Evolutionary conservation across 2,113 vertebrate genomes (phyloP).

Genomic region (Enhydra lutris): DNA sequence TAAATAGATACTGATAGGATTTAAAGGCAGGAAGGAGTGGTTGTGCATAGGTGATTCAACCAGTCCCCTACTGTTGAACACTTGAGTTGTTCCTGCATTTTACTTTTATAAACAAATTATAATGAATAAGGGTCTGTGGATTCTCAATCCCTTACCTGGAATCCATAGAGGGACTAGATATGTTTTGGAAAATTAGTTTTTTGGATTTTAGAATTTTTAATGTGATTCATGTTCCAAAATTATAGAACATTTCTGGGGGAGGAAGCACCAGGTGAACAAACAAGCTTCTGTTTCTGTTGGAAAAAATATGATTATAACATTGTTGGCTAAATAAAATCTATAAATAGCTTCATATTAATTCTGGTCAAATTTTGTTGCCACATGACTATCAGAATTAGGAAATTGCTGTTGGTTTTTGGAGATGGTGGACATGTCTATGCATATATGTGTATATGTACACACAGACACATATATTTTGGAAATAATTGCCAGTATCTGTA

Average conservation of each 20-base stretch:
- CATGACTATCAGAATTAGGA: not conserved
- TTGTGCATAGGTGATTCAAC: not conserved
- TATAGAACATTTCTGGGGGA: not conserved
- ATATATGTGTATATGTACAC: not conserved
- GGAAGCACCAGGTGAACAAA: not conserved
- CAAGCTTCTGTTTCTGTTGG: not conserved
- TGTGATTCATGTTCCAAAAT: not conserved
- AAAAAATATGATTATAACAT: not conserved
- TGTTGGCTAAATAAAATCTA: not conserved
- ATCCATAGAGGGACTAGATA: not conserved
- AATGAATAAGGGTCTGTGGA: not conserved
- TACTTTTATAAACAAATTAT: not conserved
- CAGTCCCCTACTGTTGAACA: not conserved
- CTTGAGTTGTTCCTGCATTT: not conserved
- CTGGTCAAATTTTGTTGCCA: not conserved
- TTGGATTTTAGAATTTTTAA: not conserved
- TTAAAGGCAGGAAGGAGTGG: not conserved
- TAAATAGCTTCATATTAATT: not conserved
- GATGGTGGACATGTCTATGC: no score
- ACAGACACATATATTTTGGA: not conserved
- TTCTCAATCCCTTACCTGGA: not conserved
- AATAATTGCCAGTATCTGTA: not conserved
- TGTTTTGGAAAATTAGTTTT: not conserved
- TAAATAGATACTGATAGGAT: not conserved
- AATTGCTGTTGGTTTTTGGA: not conserved